A percentile compares a stretch with the other conserved stretches of the same genome.
Evolutionary conservation across 2,113 vertebrate genomes (phyloP).

Genomic region (Fregata magnificens): DNA sequence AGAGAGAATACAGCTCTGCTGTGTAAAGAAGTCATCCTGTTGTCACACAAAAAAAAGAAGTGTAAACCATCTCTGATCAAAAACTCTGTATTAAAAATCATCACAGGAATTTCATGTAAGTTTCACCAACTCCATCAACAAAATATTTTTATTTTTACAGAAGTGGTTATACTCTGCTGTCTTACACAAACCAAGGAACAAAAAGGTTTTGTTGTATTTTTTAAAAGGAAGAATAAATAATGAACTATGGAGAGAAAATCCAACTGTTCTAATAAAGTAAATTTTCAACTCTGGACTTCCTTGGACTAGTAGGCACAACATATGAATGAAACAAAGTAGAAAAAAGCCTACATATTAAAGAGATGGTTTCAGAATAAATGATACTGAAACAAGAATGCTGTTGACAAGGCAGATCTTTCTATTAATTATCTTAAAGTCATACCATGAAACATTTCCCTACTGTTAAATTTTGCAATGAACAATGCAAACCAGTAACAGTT

Average conservation of each 20-base stretch:
- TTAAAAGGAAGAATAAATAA: background rate
- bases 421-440: background rate
- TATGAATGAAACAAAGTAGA: background rate
- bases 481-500: background rate
- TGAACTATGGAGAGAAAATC: background rate
- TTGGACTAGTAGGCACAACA: background rate
- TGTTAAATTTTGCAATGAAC: background rate
- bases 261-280: background rate
- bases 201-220: background rate
- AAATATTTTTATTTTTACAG: background rate
- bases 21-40: background rate
- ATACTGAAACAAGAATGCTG: too few species aligned
- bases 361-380: background rate
- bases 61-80: background rate
- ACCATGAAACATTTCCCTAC: background rate
- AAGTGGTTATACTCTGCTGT: background rate
- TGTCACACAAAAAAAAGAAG: background rate
- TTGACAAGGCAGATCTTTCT: background rate
- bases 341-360: background rate
- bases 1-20: background rate
- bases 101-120: background rate
- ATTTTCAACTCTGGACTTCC: background rate
- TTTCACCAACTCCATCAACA: background rate
- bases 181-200: background rate
- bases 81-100: background rate